Evolutionary conservation across 2,113 vertebrate genomes (phyloP), one percentile per base, ranked within the genome.

Genomic region (Festucalex cinctus): DNA sequence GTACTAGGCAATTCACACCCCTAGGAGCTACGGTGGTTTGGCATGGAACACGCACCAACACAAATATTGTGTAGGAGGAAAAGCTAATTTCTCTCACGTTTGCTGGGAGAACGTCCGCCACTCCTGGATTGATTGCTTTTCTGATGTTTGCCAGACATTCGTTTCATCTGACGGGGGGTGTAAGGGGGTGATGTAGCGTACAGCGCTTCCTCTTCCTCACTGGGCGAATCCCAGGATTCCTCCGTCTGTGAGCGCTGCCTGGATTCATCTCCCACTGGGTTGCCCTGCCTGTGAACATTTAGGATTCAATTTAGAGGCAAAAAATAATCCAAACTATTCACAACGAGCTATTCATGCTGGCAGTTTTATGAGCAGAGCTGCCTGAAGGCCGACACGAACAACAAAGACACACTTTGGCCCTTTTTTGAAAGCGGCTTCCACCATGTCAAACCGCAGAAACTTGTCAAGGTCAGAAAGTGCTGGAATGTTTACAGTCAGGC

Each of bases 161-260:
- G 95, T 66, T 99, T 99, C 82, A 96, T 95, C 94, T 95, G 96
- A 24, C 96, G 94, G n/a, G 90, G 88, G 28, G 92, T 96, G 79
- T 85, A 93, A 37, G 97, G 95, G 64, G 97, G 97, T 75, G 96
- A 96, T 65, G 93, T 77, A 71, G 94, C 84, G 66, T 96, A 98
- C 24, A 84, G 57, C 63, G 54, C n/a, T 61, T 95, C 93, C 64
- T 89, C 92, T 79, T 96, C 95, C 63, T 94, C 76, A 39, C 82
- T 93, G 51, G 89, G 75, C 81, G 95, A 94, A 76, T 98, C 97
- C 80, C 91, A 94, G 72, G 92, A 88, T 70, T 96, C 95, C 63
- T 94, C 95, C n/a, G 89, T 88, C 39, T 93, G 93, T 6, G 85
- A 86, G 80, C 78, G 84, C 83, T 83, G 92, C 69, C 84, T 87